Percentiles rank a stretch among this genome's conserved stretches.
These are phyloP conservation scores for Charina bottae DNA, from an alignment of 2,113 vertebrate genomes.

Conservation along the genomic window DNA sequence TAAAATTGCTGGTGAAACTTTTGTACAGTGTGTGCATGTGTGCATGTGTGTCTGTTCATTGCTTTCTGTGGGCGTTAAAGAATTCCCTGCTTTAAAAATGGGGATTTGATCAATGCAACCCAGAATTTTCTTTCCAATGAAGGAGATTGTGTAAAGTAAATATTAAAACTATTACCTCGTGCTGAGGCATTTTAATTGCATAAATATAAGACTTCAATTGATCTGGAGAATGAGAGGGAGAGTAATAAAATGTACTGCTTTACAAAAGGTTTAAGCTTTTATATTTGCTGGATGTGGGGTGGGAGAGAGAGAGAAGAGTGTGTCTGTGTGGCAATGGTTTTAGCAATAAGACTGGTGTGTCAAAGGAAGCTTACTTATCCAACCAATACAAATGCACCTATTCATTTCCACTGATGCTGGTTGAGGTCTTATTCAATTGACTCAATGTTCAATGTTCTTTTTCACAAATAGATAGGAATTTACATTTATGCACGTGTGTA, in stretches of 20 bases:
- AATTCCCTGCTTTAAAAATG: conserved; percentile 46
- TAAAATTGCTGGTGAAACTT: conserved; percentile 44
- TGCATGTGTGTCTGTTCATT: conserved; percentile 23
- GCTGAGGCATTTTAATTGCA: conserved; percentile 56
- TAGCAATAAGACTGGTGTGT: neutral
- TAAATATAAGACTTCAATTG: conserved; percentile 27
- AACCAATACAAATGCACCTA: neutral
- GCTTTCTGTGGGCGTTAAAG: conserved; percentile 7
- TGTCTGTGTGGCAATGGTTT: neutral
- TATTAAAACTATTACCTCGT: conserved; percentile 52
- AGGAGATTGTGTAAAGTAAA: conserved; percentile 49
- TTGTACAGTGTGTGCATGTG: conserved; percentile 1
- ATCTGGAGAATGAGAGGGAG: conserved; percentile 34
- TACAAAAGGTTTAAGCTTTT: conserved; percentile 60
- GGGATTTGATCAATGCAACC: conserved; percentile 50
- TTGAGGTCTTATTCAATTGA: neutral
- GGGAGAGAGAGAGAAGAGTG: neutral
- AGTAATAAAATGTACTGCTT: conserved; percentile 57
- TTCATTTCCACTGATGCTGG: neutral
- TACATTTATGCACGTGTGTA: neutral
- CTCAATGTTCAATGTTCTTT: neutral
- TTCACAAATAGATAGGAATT: neutral
- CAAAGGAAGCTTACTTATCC: neutral
- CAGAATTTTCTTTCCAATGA: conserved; percentile 50
- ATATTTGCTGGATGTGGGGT: conserved; percentile 17